phyloP scores from a whole-genome alignment of 2,797 vertebrate genomes.

The Gallinago nigripennis region DNA sequence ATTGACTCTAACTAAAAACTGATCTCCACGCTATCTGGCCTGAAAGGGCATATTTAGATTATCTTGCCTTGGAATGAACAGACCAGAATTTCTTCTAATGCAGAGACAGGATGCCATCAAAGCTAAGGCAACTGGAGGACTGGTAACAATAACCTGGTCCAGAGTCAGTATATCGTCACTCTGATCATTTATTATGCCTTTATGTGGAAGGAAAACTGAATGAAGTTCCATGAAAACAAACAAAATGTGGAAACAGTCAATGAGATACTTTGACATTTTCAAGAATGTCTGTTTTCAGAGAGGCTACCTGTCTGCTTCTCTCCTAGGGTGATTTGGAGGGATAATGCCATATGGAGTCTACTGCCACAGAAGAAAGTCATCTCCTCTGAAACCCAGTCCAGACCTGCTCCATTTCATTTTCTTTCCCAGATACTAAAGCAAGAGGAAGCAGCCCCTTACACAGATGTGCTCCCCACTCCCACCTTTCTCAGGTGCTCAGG shows the following conservation, averaged over 20 bases:
- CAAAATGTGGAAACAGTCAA: background rate
- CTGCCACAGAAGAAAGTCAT: background rate
- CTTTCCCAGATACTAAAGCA: background rate
- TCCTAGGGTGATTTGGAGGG: background rate
- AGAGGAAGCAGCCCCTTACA: background rate
- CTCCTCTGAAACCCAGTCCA: background rate
- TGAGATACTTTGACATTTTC: background rate
- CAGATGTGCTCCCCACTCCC: background rate
- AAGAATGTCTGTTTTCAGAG: background rate
- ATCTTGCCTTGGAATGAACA: background rate
- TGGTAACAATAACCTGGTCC: background rate
- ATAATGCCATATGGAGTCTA: background rate
- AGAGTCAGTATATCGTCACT: background rate
- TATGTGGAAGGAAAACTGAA: background rate
- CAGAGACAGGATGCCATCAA: background rate
- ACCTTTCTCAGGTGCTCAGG: background rate
- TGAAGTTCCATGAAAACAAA: background rate
- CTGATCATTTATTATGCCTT: background rate
- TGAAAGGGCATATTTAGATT: background rate
- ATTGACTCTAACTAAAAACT: background rate
- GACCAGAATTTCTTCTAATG: background rate
- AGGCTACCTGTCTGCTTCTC: background rate
- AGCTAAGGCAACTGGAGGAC: background rate
- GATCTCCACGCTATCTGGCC: background rate
- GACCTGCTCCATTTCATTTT: background rate